These are phyloP conservation scores for Rhodophaea formosa DNA, from an alignment of 2,888 invertebrate species.

Conservation along the genomic window DNA sequence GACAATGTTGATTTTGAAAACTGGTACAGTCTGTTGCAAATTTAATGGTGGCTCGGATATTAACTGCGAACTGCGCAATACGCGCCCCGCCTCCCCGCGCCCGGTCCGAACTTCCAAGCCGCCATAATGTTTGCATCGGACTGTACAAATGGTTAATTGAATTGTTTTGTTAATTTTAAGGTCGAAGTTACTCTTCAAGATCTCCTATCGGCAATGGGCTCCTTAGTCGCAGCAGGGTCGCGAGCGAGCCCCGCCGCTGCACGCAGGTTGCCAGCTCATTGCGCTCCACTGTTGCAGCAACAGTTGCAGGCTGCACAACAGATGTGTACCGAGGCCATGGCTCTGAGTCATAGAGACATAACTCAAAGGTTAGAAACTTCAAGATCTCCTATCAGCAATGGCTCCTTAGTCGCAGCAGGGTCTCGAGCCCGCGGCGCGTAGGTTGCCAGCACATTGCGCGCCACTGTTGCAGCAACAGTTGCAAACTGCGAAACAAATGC, in stretches of 20 bases:
- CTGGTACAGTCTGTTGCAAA: too few species aligned
- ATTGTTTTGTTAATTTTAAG: conserved; percentile 40
- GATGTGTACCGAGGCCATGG: background rate
- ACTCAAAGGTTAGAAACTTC: conserved; percentile 18
- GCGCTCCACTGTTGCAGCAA: conserved; percentile 48
- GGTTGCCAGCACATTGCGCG: conserved; percentile 46
- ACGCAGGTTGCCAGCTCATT: conserved; percentile 47
- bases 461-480: conserved; percentile 56
- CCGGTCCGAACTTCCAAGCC: too few species aligned
- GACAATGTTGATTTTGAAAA: too few species aligned
- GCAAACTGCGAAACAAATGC: conserved; percentile 35
- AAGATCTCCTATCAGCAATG: conserved; percentile 65
- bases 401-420: conserved; percentile 62
- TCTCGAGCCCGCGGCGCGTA: conserved; percentile 55
- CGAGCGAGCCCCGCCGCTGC: conserved; percentile 58
- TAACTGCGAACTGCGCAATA: too few species aligned
- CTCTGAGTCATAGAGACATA: background rate
- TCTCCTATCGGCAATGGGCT: conserved; percentile 57
- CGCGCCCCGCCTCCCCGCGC: too few species aligned
- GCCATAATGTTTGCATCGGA: too few species aligned
- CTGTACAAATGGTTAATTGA: too few species aligned
- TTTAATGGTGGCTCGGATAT: too few species aligned
- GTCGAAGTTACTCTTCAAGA: conserved; percentile 64
- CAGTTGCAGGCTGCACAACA: conserved; percentile 48
- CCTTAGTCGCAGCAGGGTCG: conserved; percentile 66